Base-by-base conservation (phyloP, 1,140 invertebrate genomes). In the Tetramorium alpestre region DNA sequence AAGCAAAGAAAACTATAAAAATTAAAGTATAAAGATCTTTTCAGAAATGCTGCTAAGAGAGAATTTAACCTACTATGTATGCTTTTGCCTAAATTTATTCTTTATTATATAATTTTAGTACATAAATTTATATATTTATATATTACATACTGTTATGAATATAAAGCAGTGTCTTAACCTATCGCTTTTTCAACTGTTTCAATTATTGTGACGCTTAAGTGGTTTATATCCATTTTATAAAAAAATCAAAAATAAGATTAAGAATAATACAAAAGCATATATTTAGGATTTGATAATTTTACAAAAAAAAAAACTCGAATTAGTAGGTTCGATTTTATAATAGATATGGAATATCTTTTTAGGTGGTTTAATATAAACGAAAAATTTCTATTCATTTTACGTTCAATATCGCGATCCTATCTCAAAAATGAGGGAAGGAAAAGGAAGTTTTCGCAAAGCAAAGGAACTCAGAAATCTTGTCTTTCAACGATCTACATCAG, bases 401-500 rank as follows among this genome's bases (percentile, higher is more conserved):
- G 25, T 58, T 22, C 25, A 73, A 82, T 82, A 82, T 82, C 18
- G 54, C 25, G 8, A 73, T 82, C 58, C 28, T 60, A 16, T 60
- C 4, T 8, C 10, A 75, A 73, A 44, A 44, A 73, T 4, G 28
- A 62, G 64, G 7, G 22, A 64, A 86, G 28, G 65, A 49, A 72
- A 25, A 33, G n/a, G 13, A 86, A 73, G 77, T 77, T 84, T 73
- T 73, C 80, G 25, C n/a, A 60, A 73, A 73, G 80, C 80, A 84
- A 62, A 22, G 60, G 56, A 75, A 81, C 65, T 70, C 16, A 11
- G 65, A 84, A 84, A 70, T 84, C 41, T 84, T 84, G 80, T 84
- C 80, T 73, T 84, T 84, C 80, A 18, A 58, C 51, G 51, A 38
- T 72, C 49, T 56, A 81, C 78, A 81, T 81, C 54, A 28, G 28